Conservation (phyloP, 2,888 invertebrate genomes). For the Melinaea menophilus region DNA sequence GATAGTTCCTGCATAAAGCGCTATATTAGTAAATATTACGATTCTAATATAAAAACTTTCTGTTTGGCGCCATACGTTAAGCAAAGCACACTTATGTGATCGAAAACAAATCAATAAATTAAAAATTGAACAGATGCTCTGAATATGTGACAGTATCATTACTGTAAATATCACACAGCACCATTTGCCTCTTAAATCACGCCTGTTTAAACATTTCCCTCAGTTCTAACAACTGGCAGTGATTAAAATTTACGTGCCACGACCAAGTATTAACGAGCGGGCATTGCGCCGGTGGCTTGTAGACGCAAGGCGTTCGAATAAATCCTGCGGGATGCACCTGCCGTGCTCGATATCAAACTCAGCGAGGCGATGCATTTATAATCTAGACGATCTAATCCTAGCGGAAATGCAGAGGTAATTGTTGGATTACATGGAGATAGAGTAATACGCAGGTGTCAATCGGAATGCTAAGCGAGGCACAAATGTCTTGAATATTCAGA, state of each 20-base stretch:
- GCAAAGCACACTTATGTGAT: conserved; percentile 26
- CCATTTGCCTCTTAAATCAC: conserved; percentile 69
- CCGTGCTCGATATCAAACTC: conserved; percentile 19
- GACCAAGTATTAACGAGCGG: conserved; percentile 75
- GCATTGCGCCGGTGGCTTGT: conserved; percentile 57
- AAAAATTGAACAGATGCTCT: conserved; percentile 16
- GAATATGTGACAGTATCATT: conserved; percentile 31
- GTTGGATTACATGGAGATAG: conserved; percentile 25
- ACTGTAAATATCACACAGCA: conserved; percentile 53
- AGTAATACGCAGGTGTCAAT: conserved; percentile 66
- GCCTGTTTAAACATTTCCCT: conserved; percentile 70
- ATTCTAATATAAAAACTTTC: conserved; percentile 46
- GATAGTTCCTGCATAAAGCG: conserved; percentile 48
- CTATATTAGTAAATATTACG: conserved; percentile 68
- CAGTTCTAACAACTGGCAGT: conserved; percentile 72
- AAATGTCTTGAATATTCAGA: conserved; percentile 77
- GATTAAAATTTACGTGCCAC: conserved; percentile 76
- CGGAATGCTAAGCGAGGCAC: conserved; percentile 68
- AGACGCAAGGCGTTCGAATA: conserved; percentile 66
- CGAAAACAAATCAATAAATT: conserved; percentile 24
- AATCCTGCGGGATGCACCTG: conserved; percentile 75
- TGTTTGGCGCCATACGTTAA: conserved; percentile 57
- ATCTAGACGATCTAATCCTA: conserved; percentile 24
- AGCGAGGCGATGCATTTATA: conserved; percentile 30
- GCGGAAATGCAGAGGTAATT: conserved; percentile 23